Conservation (phyloP, 30 jellyfish, hydroid and myxozoan genomes). For the Pseudorhiza aurosa region DNA sequence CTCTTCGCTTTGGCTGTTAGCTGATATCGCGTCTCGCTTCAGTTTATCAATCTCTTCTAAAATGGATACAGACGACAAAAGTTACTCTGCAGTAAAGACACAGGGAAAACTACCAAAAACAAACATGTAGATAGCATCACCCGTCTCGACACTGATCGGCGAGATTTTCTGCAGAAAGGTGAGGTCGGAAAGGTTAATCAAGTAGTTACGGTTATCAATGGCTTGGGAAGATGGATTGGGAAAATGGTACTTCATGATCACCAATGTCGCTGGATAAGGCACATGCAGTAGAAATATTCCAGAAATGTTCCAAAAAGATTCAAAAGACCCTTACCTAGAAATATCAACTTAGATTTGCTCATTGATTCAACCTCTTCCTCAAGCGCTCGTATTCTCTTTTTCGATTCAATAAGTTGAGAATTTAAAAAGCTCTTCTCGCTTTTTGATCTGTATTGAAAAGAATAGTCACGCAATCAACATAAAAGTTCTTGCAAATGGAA, state of each 20-base stretch:
- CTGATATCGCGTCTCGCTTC: slow-evolving; percentile 42
- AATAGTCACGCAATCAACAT: too few species aligned
- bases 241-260: too few species aligned
- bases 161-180: too few species aligned
- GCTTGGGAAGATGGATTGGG: too few species aligned
- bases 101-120: not conserved
- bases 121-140: too few species aligned
- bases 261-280: too few species aligned
- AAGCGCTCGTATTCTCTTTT: slow-evolving; percentile 57
- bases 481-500: too few species aligned
- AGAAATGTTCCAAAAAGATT: too few species aligned
- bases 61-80: not conserved
- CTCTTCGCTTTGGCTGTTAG: slow-evolving; percentile 39
- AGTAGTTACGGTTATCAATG: too few species aligned
- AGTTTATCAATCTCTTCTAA: slow-evolving; percentile 69
- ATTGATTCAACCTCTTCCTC: slow-evolving; percentile 73
- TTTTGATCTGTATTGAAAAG: slow-evolving; percentile 53
- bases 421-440: slow-evolving; percentile 59
- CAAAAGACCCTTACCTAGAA: slow-evolving; percentile 58
- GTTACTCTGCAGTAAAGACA: not conserved
- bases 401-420: slow-evolving; percentile 64
- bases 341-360: slow-evolving; percentile 65
- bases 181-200: too few species aligned
- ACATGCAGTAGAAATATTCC: too few species aligned
- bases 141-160: too few species aligned